Base-by-base conservation (phyloP, 2,888 invertebrate species). In the Entomobrya multifasciata region DNA sequence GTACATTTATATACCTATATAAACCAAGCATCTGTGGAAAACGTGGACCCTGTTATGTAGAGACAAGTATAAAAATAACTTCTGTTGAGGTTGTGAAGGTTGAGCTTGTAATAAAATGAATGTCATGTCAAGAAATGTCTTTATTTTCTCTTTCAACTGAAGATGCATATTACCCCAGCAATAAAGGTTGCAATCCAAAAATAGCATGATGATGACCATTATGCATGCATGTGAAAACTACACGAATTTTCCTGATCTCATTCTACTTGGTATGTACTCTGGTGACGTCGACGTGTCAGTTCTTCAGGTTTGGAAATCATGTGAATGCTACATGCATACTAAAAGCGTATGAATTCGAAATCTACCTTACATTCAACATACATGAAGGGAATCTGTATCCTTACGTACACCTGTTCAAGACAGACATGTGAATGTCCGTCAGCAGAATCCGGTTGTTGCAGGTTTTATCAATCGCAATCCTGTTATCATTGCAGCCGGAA, bases 341-440 rank as follows among this genome's bases (percentile, higher is more conserved):
- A n/a, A n/a, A n/a, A 62, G 5, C n/a, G 36, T 15, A 57, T 30
- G 62, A 30, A 62, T 62, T 8, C 62, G n/a, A 13, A 30, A 62
- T 13, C n/a, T n/a, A n/a, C n/a, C n/a, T n/a, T n/a, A 25, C 5
- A 30, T 36, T 30, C 15, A 5, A 27, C 25, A 30, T 30, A 36
- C 62, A 30, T 30, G 62, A 62, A 62, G 36, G 62, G 4, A 62
- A 62, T 30, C 17, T 30, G 10, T 62, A 62, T 13, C 36, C 62
- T 30, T n/a, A n/a, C n/a, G 25, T 62, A 30, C 62, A 62, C 36
- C 62, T 30, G 36, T 62, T 27, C n/a, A n/a, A n/a, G n/a, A n/a
- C 36, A 62, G 36, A 27, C 62, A n/a, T 62, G 30, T 62, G 62
- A 62, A 62, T n/a, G n/a, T n/a, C n/a, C 30, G 36, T 62, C 62